Evolutionary conservation across 2,797 vertebrate species (phyloP), one percentile per base, ranked within the genome.

Genomic region (Acanthiza pusilla): DNA sequence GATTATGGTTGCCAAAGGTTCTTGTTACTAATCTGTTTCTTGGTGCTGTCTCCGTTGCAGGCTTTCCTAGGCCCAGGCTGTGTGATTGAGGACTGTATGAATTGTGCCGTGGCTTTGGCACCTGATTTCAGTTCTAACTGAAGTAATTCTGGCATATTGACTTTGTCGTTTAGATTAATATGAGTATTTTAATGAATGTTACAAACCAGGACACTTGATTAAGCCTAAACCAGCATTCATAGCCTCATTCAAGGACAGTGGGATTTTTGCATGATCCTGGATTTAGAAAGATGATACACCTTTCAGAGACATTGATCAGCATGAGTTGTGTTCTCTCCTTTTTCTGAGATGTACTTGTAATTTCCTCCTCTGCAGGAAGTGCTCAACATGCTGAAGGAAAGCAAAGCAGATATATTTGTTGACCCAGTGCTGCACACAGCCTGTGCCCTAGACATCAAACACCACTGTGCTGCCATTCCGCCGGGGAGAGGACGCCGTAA

Each of bases 381-480:
- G 88, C 97, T 99, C 73, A 99, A 99, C 97, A 99, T 99, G 98
- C 96, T 99, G 96, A 99, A 99, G 96, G 99, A 99, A 95, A 99
- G 99, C 92, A 99, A 99, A 94, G 99, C 99, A 0, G 99, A 99
- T 96, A 99, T 99, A 94, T 99, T 99, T 34, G 99, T 99, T 36
- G 99, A 99, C 92, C 99, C 99, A 0, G 99, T 99, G 86, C 98
- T 99, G 38, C 99, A 99, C 95, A 99, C 99, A 0, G 99, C 99
- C 53, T 99, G 99, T 81, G 99, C 99, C 34, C 98, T 99, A 32
- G 99, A 99, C 97, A 99, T 99, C 95, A 99, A 99, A 89, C 99
- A 99, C 95, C 99, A 99, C 94, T 99, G 99, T 93, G 99, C 99
- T 13, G 99, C 99, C 72, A 99, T 99, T 88, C 99, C 98, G 1